A percentile compares a stretch with the other conserved stretches of the same genome.
Conservation (phyloP, 2,113 vertebrate genomes). For the Anser cygnoides region DNA sequence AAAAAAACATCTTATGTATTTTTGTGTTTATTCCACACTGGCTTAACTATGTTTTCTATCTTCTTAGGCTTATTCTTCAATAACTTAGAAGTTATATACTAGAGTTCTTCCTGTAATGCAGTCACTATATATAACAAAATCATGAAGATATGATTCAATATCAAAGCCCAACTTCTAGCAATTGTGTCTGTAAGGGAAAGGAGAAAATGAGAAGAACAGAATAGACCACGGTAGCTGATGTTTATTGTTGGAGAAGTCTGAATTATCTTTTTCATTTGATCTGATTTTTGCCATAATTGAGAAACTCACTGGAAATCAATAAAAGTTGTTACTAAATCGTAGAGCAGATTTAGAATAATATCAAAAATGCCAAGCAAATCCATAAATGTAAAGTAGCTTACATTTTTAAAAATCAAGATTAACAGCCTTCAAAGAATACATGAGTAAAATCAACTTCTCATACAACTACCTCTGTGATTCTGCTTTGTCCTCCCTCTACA, state of each 20-base stretch:
- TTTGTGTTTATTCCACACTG: neutral
- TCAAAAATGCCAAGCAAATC: neutral
- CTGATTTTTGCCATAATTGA: neutral
- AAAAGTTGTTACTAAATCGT: neutral
- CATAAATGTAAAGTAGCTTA: fast-evolving
- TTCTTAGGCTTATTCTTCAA: neutral
- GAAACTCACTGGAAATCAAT: neutral
- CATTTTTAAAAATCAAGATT: too few relatives aligned
- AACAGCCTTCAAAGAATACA: neutral
- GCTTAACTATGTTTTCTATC: neutral
- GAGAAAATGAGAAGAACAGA: neutral
- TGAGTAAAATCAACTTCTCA: neutral
- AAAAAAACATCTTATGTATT: neutral
- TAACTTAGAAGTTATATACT: neutral
- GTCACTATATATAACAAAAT: neutral
- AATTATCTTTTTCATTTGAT: neutral
- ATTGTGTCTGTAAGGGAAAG: neutral
- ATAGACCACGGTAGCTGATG: neutral
- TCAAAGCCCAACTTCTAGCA: neutral
- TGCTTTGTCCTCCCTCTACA: neutral
- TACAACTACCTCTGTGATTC: neutral
- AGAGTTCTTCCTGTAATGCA: neutral
- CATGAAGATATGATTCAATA: neutral
- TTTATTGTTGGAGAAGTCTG: neutral
- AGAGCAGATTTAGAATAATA: neutral